phyloP scores from a whole-genome alignment of 2,888 invertebrate genomes.

The Scaptomyza reducta region DNA sequence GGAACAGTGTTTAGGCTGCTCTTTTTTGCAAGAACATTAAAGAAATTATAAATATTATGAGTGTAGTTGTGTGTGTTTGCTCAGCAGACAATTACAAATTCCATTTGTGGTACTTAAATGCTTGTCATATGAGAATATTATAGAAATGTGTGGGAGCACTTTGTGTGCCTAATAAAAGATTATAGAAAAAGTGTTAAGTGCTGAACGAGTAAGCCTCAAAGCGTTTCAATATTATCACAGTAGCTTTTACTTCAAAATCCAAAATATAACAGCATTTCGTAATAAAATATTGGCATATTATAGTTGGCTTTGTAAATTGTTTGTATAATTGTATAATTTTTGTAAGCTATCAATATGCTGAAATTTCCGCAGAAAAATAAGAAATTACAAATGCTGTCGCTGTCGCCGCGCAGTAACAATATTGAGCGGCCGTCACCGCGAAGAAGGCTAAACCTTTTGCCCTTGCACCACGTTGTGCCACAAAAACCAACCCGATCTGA shows the following conservation, averaged over 20 bases:
- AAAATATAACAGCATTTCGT: not conserved
- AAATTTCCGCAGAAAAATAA: constrained; percentile 43
- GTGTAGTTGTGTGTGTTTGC: not conserved
- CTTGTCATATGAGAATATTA: not conserved
- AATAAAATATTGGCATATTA: not conserved
- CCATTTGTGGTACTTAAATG: not conserved
- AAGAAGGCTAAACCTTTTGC: constrained; percentile 9
- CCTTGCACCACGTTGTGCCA: constrained; percentile 16
- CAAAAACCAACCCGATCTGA: constrained; percentile 42
- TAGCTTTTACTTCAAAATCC: not conserved
- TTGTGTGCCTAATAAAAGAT: not conserved
- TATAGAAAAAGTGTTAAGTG: not conserved
- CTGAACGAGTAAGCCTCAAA: not conserved
- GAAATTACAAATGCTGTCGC: not conserved
- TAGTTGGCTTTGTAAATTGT: not conserved
- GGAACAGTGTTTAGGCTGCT: constrained; percentile 9
- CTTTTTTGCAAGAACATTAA: constrained; percentile 43
- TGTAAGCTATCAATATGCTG: constrained; percentile 20
- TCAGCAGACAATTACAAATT: not conserved
- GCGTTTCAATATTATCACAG: not conserved
- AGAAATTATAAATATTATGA: constrained; percentile 56
- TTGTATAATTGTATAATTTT: not conserved
- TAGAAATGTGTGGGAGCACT: not conserved
- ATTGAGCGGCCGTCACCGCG: constrained; percentile 32
- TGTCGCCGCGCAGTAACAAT: constrained; percentile 22